Percentiles rank a stretch among this genome's conserved stretches.
Conservation (phyloP, 2,113 vertebrate genomes). For the Otis tarda region DNA sequence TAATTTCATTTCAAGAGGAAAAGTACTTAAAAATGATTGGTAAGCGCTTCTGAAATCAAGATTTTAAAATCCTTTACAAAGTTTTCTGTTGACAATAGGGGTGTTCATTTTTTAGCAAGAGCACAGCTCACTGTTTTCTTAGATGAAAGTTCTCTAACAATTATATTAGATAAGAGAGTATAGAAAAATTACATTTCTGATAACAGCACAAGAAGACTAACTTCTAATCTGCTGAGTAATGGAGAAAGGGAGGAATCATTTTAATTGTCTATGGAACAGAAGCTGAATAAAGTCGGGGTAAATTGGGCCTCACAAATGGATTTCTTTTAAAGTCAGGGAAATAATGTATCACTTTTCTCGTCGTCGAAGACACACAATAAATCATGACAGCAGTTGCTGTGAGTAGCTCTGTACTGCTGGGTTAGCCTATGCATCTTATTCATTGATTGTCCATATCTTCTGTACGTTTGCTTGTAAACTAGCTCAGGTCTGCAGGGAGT, state of each 20-base stretch:
- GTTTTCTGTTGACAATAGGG: neutral
- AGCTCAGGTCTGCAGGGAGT: neutral
- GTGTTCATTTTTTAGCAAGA: neutral
- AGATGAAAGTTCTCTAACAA: neutral
- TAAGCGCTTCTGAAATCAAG: neutral
- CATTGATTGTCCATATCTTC: neutral
- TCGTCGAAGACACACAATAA: neutral
- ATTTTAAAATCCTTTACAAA: neutral
- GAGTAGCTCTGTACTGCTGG: neutral
- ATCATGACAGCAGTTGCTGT: neutral
- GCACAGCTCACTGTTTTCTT: neutral
- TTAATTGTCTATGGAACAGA: neutral
- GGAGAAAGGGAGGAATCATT: neutral
- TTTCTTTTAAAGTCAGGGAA: neutral
- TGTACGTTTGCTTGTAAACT: accelerated
- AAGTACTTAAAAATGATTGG: neutral
- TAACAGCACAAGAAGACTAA: neutral
- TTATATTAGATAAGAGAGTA: neutral
- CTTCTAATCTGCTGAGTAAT: neutral
- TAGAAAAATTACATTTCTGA: neutral
- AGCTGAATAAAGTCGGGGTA: neutral
- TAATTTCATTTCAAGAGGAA: neutral
- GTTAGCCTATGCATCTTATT: neutral
- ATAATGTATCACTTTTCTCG: neutral
- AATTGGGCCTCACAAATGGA: neutral